These are phyloP conservation scores for Trachemys scripta DNA, from an alignment of 2,113 vertebrate genomes.

Conservation along the genomic window DNA sequence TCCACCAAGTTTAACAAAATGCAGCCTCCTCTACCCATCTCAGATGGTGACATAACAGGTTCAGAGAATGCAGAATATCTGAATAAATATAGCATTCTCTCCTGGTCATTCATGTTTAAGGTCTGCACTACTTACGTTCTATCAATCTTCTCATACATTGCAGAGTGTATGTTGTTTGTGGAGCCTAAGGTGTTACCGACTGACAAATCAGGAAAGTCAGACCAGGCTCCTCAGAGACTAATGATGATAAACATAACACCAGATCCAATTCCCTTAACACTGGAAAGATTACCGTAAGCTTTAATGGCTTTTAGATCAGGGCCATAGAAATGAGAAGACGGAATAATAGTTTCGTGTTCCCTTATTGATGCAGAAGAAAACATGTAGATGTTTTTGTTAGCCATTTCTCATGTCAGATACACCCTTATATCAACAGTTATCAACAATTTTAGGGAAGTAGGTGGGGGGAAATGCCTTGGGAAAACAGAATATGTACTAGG, in stretches of 20 bases:
- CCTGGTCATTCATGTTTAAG: background rate
- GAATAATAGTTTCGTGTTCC: background rate
- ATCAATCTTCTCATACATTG: background rate
- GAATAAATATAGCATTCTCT: background rate
- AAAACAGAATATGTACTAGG: background rate
- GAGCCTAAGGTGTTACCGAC: background rate
- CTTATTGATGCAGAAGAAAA: background rate
- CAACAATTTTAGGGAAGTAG: background rate
- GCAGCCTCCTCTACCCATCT: background rate
- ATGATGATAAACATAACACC: background rate
- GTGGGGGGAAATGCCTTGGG: background rate
- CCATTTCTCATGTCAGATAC: background rate
- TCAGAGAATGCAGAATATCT: background rate
- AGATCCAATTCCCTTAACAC: background rate
- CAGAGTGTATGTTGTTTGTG: background rate
- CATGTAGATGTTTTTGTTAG: background rate
- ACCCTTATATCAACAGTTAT: background rate
- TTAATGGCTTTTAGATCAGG: background rate
- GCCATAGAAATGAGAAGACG: background rate
- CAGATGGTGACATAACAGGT: background rate
- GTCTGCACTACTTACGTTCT: background rate
- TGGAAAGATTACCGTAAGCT: background rate
- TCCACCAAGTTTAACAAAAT: background rate
- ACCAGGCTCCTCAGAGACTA: background rate
- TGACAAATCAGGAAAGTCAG: background rate